These are phyloP conservation scores for Craniophora ligustri DNA, from an alignment of 2,888 invertebrate species.

Conservation along the genomic window DNA sequence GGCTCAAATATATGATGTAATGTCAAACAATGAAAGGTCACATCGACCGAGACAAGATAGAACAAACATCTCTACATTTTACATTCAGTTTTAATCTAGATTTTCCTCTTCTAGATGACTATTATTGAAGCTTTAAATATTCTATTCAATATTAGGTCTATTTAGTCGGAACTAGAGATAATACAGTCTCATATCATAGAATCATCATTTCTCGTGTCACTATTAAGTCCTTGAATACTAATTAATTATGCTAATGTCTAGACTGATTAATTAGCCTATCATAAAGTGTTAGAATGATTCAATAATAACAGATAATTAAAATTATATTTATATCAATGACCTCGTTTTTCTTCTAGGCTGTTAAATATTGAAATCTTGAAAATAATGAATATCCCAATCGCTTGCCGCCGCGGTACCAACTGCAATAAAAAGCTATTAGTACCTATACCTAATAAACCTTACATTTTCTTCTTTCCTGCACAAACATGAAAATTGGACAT, in stretches of 20 bases:
- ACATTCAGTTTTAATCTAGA: not conserved
- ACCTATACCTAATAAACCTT: no score
- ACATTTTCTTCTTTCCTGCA: no score
- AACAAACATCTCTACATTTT: not conserved
- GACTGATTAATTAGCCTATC: conserved; percentile 40
- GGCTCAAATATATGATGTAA: not conserved
- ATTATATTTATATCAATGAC: no score
- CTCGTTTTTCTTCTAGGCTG: no score
- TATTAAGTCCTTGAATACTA: conserved; percentile 9
- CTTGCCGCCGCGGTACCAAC: no score
- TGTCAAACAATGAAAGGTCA: not conserved
- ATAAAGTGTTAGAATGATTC: no score
- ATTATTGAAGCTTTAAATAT: not conserved
- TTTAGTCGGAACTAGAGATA: conserved; percentile 28
- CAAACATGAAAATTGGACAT: no score
- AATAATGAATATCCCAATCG: no score
- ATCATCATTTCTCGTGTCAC: conserved; percentile 17
- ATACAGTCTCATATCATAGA: not conserved
- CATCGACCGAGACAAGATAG: no score
- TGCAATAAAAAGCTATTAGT: no score
- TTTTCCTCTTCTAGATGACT: not conserved
- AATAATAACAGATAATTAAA: no score
- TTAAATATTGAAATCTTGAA: no score
- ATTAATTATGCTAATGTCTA: conserved; percentile 32
- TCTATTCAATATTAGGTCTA: conserved; percentile 3